Base-by-base conservation (phyloP, 2,888 invertebrate species). In the Brachypalpus laphriformis region DNA sequence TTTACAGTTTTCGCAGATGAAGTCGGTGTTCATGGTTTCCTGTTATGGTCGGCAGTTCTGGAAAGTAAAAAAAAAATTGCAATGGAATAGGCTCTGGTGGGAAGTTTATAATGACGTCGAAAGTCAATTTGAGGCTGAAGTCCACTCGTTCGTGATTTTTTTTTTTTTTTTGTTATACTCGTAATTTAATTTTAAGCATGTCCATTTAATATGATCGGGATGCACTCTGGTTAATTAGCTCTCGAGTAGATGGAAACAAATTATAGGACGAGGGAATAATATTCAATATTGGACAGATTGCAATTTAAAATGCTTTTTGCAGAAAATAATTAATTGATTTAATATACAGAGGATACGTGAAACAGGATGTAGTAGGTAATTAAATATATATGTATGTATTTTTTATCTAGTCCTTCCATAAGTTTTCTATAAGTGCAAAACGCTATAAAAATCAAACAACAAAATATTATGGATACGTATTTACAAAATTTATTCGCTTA, bases 1-100 rank as follows among this genome's bases (percentile, higher is more conserved):
- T 61, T 95, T 90, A 45, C 96, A 83, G 9, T 80, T 80, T 25
- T 22, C 16, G 0, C 6, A 6, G 8, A 7, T 8, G 2, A 25
- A n/a, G 2, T 42, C 25, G 5, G 25, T 7, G 66, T 78, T 82
- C 16, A 7, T 51, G n/a, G 4, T 54, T n/a, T n/a, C 3, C 22
- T 2, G 31, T 2, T 2, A 7, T n/a, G 3, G 9, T 16, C 18
- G 14, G 0, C 3, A n/a, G 59, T 31, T 5, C 49, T 49, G 65
- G 22, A 9, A 22, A 34, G n/a, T 14, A 3, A 1, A 11, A 31
- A 11, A 8, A 18, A 42, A 16, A 34, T 22, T 34, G 16, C 25
- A 59, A 74, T 74, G 37, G 45, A 68, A 37, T 66, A 42, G 22
- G 11, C 18, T 14, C 5, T 25, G 37, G 14, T 42, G 42, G 59